Evolutionary conservation across 2,113 vertebrate species (phyloP), one percentile per base, ranked within the genome.

Genomic region (Aythya baeri): DNA sequence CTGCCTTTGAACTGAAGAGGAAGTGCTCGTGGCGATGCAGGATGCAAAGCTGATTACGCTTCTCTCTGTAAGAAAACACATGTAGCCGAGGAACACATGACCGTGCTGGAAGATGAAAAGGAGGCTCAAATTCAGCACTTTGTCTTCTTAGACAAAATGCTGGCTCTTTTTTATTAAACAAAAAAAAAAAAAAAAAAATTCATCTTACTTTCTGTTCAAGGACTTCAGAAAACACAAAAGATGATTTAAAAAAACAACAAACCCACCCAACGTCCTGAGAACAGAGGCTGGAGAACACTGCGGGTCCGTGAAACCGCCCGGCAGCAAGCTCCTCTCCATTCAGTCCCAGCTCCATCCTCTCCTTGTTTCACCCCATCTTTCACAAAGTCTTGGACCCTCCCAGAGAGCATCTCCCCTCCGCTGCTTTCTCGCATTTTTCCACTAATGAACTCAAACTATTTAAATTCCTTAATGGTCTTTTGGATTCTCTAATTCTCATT

Each of bases 1-100:
- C 36, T 0, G 61, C 94, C 93, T 97, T 96, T 96, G 96, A 97
- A 96, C 96, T 92, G 88, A 93, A 72, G 93, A 93, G 96, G 96
- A 96, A 96, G 44, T 94, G 94, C 94, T 96, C 3, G 5, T 92
- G 93, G 93, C 94, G 58, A 95, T 93, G 86, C 88, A 89, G 96
- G 93, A 96, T 94, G 67, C 93, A 93, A 96, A 92, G 88, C 77
- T 79, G 90, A 82, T 92, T 86, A 34, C 34, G 36, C 77, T 88
- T 78, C 78, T 75, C 85, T 88, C 75, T 59, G 16, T 75, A 86
- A 75, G 38, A 94, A 93, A 93, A 92, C 93, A 87, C 34, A 63
- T 82, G 80, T 54, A 85, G 61, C 83, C 70, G 84, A 18, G 10
- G 65, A 96, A 72, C 93, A 97, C 65, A 78, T 83, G 94, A 93